A percentile compares a stretch with the other conserved stretches of the same genome.
phyloP scores from a whole-genome alignment of 2,113 vertebrate species.

The Donacobius atricapilla region DNA sequence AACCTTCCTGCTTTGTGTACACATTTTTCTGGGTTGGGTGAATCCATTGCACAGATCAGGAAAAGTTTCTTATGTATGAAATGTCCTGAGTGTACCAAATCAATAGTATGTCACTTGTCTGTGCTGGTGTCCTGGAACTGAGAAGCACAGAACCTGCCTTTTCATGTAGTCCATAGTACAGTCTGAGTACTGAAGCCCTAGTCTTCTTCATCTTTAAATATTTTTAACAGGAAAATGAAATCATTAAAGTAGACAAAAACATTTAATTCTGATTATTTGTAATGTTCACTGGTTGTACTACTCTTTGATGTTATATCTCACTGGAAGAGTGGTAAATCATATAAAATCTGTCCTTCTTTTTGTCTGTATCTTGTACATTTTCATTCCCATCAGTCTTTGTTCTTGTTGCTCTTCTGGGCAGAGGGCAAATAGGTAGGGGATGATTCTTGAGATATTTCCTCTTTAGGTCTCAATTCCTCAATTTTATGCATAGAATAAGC shows the following conservation, averaged over 20 bases:
- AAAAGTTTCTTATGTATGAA: background rate
- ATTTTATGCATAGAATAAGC: background rate
- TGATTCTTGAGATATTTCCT: conserved; percentile 1
- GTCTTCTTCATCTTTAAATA: background rate
- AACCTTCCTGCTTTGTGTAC: background rate
- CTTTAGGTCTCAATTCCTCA: conserved; percentile 48
- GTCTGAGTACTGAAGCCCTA: background rate
- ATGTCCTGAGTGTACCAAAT: background rate
- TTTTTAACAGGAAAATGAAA: background rate
- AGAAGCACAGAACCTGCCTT: background rate
- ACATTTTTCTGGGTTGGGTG: background rate
- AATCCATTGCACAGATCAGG: background rate
- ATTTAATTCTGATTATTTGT: background rate
- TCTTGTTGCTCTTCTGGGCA: background rate
- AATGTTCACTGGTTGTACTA: background rate
- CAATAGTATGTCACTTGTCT: background rate
- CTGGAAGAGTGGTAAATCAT: background rate
- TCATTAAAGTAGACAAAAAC: background rate
- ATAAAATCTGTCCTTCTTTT: background rate
- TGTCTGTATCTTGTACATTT: background rate
- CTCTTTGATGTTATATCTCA: background rate
- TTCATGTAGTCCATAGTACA: background rate
- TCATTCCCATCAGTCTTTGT: background rate
- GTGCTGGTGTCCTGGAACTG: background rate
- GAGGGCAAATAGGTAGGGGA: background rate